Conservation (phyloP, 2,888 invertebrate species). For the Plebejus argus region DNA sequence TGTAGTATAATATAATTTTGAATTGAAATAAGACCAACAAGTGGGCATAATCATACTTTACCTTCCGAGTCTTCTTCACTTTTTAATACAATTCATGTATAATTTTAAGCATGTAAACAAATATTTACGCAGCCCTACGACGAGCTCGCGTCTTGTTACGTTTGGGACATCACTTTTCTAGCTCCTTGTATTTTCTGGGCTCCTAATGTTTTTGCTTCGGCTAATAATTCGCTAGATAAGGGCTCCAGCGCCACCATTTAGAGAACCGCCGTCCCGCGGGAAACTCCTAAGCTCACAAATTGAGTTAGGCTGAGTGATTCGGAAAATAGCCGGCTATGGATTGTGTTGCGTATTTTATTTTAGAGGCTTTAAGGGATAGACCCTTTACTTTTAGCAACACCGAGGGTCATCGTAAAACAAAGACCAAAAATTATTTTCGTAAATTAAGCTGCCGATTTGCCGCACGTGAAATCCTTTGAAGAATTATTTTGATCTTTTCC, state of each 20-base stretch:
- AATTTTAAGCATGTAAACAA: background rate
- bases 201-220: slow-evolving; percentile 58
- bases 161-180: slow-evolving; percentile 53
- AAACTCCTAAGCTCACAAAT: slow-evolving; percentile 60
- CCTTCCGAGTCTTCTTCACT: background rate
- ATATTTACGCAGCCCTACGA: slow-evolving; percentile 5
- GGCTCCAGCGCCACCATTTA: slow-evolving; percentile 55
- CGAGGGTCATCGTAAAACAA: background rate
- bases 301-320: slow-evolving; percentile 69
- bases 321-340: slow-evolving; percentile 48
- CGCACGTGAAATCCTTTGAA: background rate
- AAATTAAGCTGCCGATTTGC: background rate
- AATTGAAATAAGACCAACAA: background rate
- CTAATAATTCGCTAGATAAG: slow-evolving; percentile 61
- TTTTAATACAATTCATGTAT: background rate
- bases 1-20: no score
- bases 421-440: background rate
- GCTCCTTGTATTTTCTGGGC: slow-evolving; percentile 53
- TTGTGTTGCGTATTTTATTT: slow-evolving; percentile 30
- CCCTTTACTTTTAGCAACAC: slow-evolving; percentile 35
- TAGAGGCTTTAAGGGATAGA: slow-evolving; percentile 35
- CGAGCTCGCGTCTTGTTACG: slow-evolving; percentile 46
- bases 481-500: background rate
- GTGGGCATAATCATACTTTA: background rate
- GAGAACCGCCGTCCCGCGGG: slow-evolving; percentile 54